Conservation (phyloP, 1,140 invertebrate genomes). For the Drosophila nikananu region DNA sequence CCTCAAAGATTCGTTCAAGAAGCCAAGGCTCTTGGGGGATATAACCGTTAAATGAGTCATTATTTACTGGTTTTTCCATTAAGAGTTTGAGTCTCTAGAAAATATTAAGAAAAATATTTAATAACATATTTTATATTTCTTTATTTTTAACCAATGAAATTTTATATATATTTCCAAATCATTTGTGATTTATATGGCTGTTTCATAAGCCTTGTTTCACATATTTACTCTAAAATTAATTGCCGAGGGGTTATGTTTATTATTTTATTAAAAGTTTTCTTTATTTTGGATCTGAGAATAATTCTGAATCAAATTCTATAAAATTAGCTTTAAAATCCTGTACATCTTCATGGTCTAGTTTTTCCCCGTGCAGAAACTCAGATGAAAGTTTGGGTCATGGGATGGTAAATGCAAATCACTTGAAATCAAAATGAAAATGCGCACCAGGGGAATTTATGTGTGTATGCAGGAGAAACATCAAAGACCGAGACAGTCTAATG, state of each 20-base stretch:
- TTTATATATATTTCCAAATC: not conserved
- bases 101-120: not conserved
- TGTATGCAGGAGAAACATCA: constrained; percentile 59
- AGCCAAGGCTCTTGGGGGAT: not conserved
- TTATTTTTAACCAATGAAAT: not conserved
- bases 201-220: not conserved
- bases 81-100: not conserved
- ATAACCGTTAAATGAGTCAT: constrained; percentile 22
- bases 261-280: not conserved
- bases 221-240: not conserved
- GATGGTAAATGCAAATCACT: constrained; percentile 67
- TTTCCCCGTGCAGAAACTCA: constrained; percentile 17
- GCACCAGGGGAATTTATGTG: not conserved
- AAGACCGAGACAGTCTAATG: constrained; percentile 63
- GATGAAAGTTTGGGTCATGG: constrained; percentile 4
- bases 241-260: too few relatives aligned
- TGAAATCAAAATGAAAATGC: constrained; percentile 56
- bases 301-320: not conserved
- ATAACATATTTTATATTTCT: not conserved
- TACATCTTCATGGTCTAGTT: not conserved
- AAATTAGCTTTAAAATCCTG: not conserved
- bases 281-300: not conserved
- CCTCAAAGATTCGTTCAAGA: constrained; percentile 25
- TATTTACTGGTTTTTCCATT: not conserved
- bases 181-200: too few relatives aligned